Conservation (phyloP, 2,113 vertebrate species). For the Grantiella picta region DNA sequence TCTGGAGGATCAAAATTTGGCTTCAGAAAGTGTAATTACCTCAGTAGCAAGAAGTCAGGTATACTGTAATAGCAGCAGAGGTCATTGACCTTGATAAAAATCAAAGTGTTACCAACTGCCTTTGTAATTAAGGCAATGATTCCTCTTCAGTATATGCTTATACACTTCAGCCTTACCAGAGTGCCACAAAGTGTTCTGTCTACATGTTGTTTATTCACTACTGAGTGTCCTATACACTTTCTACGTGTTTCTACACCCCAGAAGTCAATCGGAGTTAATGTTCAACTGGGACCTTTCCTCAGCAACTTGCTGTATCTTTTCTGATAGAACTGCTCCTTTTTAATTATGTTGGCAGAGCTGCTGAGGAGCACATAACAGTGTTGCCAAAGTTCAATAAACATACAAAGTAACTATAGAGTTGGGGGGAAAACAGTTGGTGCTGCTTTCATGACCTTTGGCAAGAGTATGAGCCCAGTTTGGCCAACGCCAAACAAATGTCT, state of each 20-base stretch:
- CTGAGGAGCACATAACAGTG: conserved; percentile 8
- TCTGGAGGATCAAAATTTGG: not conserved
- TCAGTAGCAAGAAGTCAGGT: conserved; percentile 4
- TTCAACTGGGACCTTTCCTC: conserved; percentile 38
- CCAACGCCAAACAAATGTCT: conserved; percentile 32
- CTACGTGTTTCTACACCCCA: conserved; percentile 1
- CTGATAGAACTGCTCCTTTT: conserved; percentile 19
- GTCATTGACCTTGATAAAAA: conserved; percentile 3
- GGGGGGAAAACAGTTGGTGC: not conserved
- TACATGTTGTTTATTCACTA: conserved; percentile 26
- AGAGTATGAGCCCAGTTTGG: not conserved
- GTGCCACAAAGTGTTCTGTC: not conserved
- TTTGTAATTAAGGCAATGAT: conserved; percentile 39
- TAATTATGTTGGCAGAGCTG: conserved; percentile 29
- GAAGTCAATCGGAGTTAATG: conserved; percentile 52
- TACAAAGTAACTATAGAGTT: conserved; percentile 41
- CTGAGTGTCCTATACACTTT: not conserved
- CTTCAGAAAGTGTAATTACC: not conserved
- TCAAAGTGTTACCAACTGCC: not conserved
- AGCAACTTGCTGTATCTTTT: conserved; percentile 19
- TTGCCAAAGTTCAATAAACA: conserved; percentile 42
- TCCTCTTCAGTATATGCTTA: not conserved
- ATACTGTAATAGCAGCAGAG: not conserved
- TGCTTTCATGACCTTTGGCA: conserved; percentile 40
- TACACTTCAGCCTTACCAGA: not conserved